Evolutionary conservation across 2,113 vertebrate species (phyloP), one percentile per base, ranked within the genome.

Genomic region (Micromys minutus): DNA sequence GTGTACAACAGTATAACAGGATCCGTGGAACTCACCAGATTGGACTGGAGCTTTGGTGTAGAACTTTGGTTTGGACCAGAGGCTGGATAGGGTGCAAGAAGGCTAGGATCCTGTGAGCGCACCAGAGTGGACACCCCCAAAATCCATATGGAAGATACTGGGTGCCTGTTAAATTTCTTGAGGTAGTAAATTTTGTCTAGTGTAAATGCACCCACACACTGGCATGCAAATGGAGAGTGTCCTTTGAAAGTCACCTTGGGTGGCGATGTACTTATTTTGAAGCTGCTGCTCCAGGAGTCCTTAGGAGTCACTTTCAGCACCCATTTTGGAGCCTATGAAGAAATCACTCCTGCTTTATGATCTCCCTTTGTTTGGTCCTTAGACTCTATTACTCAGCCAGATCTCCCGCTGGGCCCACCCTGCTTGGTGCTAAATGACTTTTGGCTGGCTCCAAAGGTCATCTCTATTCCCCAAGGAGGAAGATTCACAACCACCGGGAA

Each of bases 401-500:
- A 76, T 92, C 65, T 94, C 85, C 7, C 0, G 2, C 65, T 42
- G 91, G 71, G 42, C 71, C 90, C 72, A 86, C 47, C 26, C 74
- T 16, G 72, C 86, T 74, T 95, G 94, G 94, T 92, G 93, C 94
- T 87, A 83, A 96, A 94, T 91, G 93, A 96, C 94, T 86, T 90
- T 85, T 91, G 95, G 95, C 89, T 91, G 2, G 83, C 63, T 97
- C 92, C 77, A 89, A 97, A 93, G 95, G 97, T 96, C 95, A 95
- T 45, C 87, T n/a, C 86, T 81, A 24, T 36, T 69, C 94, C 93
- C 95, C 67, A 91, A 81, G 92, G 95, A 85, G 93, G 85, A 95
- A 97, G 95, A 97, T 97, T 97, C 97, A 97, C 97, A 96, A 87
- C 90, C 94, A 47, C 63, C 0, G 55, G 92, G 80, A 92, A 92